Percentiles rank a stretch among this genome's conserved stretches.
Conservation (phyloP, 1,140 invertebrate genomes). For the Tetraneura akinire region DNA sequence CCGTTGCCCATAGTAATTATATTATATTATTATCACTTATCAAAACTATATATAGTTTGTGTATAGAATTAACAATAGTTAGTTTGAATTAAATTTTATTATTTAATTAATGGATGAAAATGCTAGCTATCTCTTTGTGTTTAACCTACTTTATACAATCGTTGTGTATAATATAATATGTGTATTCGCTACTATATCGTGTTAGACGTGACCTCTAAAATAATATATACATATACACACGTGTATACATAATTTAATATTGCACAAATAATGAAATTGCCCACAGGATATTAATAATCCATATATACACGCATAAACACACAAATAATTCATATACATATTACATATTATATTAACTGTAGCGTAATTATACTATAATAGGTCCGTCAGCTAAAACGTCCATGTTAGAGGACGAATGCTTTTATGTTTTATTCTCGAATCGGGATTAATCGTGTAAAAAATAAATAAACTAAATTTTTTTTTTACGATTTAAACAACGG, state of each 20-base stretch:
- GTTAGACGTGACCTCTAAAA: slow-evolving; percentile 27
- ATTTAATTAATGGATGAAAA: slow-evolving; percentile 14
- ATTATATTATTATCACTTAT: no score
- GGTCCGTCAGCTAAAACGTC: background rate
- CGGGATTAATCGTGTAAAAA: no score
- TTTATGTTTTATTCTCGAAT: background rate
- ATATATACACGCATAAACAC: background rate
- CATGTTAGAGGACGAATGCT: slow-evolving; percentile 1
- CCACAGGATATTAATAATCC: slow-evolving; percentile 5
- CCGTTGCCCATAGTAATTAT: background rate
- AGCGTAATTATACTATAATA: background rate
- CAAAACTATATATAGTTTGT: background rate
- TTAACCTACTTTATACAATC: slow-evolving; percentile 35
- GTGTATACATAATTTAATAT: slow-evolving; percentile 2
- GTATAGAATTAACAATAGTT: background rate
- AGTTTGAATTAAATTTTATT: slow-evolving; percentile 22
- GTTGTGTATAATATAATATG: background rate
- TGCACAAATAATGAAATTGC: slow-evolving; percentile 36
- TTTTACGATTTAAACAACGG: no score
- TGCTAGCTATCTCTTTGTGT: slow-evolving; percentile 4
- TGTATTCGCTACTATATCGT: slow-evolving; percentile 42
- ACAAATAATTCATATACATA: background rate
- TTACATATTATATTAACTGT: no score
- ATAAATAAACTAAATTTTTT: no score
- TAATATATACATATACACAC: background rate